These are phyloP conservation scores for Chelonus formosanus DNA, from an alignment of 2,888 invertebrate genomes.

Conservation along the genomic window DNA sequence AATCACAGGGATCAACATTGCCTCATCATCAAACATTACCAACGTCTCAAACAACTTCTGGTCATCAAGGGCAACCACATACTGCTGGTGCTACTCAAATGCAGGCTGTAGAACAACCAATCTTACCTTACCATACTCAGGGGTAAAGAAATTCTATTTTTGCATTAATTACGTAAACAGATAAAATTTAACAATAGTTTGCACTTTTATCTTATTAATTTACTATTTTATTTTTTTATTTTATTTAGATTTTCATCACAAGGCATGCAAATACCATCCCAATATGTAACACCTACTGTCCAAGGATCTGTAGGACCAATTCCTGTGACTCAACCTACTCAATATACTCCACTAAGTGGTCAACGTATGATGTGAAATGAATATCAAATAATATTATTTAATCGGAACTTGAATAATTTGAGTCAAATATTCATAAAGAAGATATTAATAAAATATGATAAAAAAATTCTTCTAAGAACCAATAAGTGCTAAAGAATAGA, in stretches of 20 bases:
- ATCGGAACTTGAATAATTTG: conserved; percentile 7
- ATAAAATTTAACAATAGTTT: not conserved
- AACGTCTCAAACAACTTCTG: conserved; percentile 17
- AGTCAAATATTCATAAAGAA: conserved; percentile 10
- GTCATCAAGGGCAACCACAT: conserved; percentile 36
- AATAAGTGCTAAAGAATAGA: too few relatives aligned
- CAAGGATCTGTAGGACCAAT: conserved; percentile 37
- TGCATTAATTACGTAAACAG: not conserved
- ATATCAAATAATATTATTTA: not conserved
- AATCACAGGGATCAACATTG: conserved; percentile 13
- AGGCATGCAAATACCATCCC: conserved; percentile 49
- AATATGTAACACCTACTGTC: conserved; percentile 52
- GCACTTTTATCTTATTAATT: conserved; percentile 14
- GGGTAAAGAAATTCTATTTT: conserved; percentile 46
- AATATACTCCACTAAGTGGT: conserved; percentile 57
- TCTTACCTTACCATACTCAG: conserved; percentile 52
- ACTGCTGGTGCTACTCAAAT: conserved; percentile 44
- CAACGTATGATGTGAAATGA: conserved; percentile 60
- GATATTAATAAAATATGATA: conserved; percentile 28
- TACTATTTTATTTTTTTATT: conserved; percentile 21
- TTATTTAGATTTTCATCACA: conserved; percentile 53
- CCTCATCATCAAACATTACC: conserved; percentile 40
- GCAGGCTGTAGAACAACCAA: conserved; percentile 51
- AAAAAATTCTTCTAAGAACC: not conserved
- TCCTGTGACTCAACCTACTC: conserved; percentile 51